A percentile compares a stretch with the other conserved stretches of the same genome.
Conservation (phyloP, 2,888 invertebrate genomes). For the Limnephilus rhombicus region DNA sequence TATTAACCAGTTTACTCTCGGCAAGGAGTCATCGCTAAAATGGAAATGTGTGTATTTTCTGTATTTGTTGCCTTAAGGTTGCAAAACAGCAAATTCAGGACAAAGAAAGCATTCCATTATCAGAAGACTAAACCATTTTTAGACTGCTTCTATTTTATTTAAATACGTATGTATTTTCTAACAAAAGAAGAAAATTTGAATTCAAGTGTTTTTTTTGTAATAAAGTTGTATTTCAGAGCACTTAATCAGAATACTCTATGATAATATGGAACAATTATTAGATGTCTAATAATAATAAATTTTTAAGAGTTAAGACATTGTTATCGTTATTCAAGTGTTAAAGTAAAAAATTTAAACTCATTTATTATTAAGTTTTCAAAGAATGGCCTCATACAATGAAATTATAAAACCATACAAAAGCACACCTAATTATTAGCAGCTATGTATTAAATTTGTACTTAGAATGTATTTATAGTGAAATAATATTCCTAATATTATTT, state of each 20-base stretch:
- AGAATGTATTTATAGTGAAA: not conserved
- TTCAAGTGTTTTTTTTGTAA: not conserved
- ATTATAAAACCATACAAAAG: not conserved
- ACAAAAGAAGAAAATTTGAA: not conserved
- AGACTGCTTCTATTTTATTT: not conserved
- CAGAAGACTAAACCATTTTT: not conserved
- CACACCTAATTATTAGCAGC: not conserved
- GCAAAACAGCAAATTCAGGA: not conserved
- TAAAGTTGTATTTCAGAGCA: not conserved
- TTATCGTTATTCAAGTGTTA: not conserved
- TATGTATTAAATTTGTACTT: not conserved
- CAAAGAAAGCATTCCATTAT: not conserved
- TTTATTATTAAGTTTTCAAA: not conserved
- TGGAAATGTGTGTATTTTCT: not conserved
- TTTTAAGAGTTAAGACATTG: not conserved
- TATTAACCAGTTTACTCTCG: not conserved
- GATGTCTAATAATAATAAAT: not conserved
- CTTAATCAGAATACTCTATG: not conserved
- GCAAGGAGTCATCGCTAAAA: not conserved
- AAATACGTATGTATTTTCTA: not conserved
- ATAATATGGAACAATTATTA: not conserved
- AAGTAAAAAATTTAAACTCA: not conserved
- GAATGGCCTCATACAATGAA: not conserved
- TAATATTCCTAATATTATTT: not conserved
- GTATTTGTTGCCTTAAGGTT: not conserved